These are phyloP conservation scores for Adelosebastes latens DNA, from an alignment of 2,797 vertebrate genomes.

Conservation along the genomic window DNA sequence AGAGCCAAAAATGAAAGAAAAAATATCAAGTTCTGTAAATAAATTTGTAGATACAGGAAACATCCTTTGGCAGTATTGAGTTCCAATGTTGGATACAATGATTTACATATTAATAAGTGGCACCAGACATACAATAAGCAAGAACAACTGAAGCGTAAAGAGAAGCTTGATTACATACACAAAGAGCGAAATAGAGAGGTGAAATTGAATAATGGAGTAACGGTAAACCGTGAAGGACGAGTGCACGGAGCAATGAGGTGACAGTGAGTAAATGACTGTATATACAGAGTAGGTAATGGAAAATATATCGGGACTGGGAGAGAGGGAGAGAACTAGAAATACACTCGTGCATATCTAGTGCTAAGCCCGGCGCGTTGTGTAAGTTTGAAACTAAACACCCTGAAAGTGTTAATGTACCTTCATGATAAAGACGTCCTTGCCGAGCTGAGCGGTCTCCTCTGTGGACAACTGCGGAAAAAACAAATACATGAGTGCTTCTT, in stretches of 20 bases:
- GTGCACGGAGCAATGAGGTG: not conserved
- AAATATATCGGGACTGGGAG: conserved; percentile 35
- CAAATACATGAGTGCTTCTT: conserved; percentile 1
- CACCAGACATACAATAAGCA: not conserved
- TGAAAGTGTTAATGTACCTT: conserved; percentile 82
- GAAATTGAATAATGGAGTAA: conserved; percentile 22
- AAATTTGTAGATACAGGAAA: not conserved
- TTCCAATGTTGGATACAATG: not conserved
- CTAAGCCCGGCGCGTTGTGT: conserved; percentile 21
- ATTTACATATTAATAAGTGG: not conserved
- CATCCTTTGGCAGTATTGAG: not conserved
- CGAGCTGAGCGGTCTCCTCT: conserved; percentile 82
- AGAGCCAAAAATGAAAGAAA: not conserved
- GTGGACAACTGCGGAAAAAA: conserved; percentile 68
- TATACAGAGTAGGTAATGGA: conserved; percentile 34
- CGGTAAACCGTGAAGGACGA: conserved; percentile 26
- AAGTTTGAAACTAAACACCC: conserved; percentile 38
- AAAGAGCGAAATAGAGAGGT: not conserved
- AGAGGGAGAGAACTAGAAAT: conserved; percentile 38
- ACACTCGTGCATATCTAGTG: conserved; percentile 26
- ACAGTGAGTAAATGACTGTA: not conserved
- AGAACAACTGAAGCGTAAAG: not conserved
- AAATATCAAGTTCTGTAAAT: not conserved
- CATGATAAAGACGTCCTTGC: conserved; percentile 90
- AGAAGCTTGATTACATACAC: conserved; percentile 14